A percentile compares a stretch with the other conserved stretches of the same genome.
phyloP scores from a whole-genome alignment of 1,140 invertebrate species.

The Tetranychus cinnabarinus region DNA sequence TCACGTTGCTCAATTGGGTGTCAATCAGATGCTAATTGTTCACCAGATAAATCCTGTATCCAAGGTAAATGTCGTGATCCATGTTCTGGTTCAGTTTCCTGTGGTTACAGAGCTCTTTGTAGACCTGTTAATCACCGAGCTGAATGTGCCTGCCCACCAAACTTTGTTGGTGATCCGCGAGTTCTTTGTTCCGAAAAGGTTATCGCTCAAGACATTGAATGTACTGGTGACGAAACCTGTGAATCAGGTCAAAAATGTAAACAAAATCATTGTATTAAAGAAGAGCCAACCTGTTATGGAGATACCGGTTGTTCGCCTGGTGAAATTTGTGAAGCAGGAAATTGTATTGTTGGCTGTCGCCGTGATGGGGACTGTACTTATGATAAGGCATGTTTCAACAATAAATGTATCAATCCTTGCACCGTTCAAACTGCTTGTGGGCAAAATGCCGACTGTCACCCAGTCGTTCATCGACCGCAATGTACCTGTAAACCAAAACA shows the following conservation, averaged over 20 bases:
- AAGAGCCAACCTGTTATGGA: slow-evolving; percentile 10
- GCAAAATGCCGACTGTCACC: slow-evolving; percentile 51
- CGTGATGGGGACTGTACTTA: no score
- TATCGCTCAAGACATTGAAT: neutral
- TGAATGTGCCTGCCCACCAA: slow-evolving; percentile 49
- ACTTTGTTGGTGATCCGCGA: slow-evolving; percentile 37
- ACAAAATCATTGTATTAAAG: slow-evolving; percentile 6
- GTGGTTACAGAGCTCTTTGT: slow-evolving; percentile 23
- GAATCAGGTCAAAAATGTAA: slow-evolving; percentile 38
- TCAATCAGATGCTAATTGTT: slow-evolving; percentile 62
- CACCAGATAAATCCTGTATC: slow-evolving; percentile 20
- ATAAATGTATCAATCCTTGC: no score
- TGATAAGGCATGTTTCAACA: no score
- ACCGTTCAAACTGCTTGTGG: slow-evolving; percentile 30
- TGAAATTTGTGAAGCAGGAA: slow-evolving; percentile 48
- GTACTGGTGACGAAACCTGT: slow-evolving; percentile 23
- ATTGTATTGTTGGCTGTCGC: slow-evolving; percentile 49
- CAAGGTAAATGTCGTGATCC: slow-evolving; percentile 12
- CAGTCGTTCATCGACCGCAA: slow-evolving; percentile 38
- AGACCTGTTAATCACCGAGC: slow-evolving; percentile 54
- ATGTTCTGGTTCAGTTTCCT: slow-evolving; percentile 19
- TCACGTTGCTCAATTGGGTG: slow-evolving; percentile 33
- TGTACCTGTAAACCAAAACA: slow-evolving; percentile 34
- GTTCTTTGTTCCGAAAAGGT: neutral
- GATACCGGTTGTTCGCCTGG: slow-evolving; percentile 22